phyloP scores from a whole-genome alignment of 2,113 vertebrate genomes.

The Sceloporus tristichus region DNA sequence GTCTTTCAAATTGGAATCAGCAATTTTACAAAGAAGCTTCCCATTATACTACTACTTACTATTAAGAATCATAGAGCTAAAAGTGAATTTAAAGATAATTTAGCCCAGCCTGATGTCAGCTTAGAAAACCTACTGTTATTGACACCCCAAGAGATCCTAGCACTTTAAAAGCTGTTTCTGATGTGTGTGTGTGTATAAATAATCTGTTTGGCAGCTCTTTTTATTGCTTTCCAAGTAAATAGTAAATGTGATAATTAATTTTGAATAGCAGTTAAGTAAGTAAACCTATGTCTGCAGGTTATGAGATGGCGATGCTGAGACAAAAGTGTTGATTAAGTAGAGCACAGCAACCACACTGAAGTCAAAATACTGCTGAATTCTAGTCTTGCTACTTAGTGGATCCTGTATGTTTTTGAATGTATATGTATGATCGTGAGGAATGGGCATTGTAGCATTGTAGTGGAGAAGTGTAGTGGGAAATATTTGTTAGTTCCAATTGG shows the following conservation, averaged over 20 bases:
- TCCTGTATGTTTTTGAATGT: constrained; percentile 5
- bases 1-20: neutral
- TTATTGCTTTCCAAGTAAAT: constrained; percentile 24
- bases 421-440: neutral
- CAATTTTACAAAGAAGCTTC: neutral
- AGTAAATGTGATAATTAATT: constrained; percentile 44
- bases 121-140: neutral
- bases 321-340: constrained; percentile 39
- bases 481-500: neutral
- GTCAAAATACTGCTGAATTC: constrained; percentile 3
- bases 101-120: neutral
- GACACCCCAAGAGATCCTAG: neutral
- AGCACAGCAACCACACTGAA: constrained; percentile 3
- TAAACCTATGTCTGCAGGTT: constrained; percentile 33
- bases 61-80: neutral
- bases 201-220: constrained; percentile 13
- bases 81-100: neutral
- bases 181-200: neutral
- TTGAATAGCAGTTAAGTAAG: constrained; percentile 31
- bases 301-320: constrained; percentile 34
- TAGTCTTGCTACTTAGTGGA: neutral
- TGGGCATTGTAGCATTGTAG: neutral
- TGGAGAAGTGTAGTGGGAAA: neutral
- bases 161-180: neutral
- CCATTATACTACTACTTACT: neutral